Conservation (phyloP, 2,113 vertebrate genomes). For the Lynx canadensis region DNA sequence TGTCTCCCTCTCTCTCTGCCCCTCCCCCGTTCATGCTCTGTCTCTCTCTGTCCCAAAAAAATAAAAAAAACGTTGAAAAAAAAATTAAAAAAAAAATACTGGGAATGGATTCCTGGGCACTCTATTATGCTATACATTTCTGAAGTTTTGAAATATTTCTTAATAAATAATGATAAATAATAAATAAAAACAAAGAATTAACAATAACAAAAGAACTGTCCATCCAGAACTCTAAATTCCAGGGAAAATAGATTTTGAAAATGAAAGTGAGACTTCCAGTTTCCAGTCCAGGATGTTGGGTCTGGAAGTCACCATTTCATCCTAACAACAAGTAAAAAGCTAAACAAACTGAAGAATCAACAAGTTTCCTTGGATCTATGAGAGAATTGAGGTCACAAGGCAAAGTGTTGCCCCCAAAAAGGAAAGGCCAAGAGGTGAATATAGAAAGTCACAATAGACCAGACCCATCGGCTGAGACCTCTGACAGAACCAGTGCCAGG, state of each 20-base stretch:
- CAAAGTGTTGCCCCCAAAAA: background rate
- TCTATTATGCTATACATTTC: background rate
- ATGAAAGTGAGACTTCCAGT: background rate
- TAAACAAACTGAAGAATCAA: background rate
- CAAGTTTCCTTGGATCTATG: background rate
- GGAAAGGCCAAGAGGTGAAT: background rate
- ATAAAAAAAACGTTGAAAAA: too few relatives aligned
- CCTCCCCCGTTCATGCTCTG: too few relatives aligned
- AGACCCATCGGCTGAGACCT: background rate
- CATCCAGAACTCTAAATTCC: background rate
- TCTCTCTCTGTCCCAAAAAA: too few relatives aligned
- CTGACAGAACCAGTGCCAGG: background rate
- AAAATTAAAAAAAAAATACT: too few relatives aligned
- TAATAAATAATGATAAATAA: background rate
- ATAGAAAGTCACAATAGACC: background rate
- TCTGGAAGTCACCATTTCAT: background rate
- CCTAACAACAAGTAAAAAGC: background rate
- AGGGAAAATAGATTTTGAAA: background rate
- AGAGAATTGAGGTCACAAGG: background rate
- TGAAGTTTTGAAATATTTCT: conserved; percentile 31
- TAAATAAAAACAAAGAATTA: background rate
- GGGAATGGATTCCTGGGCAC: background rate
- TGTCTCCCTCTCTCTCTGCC: too few relatives aligned
- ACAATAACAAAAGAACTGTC: background rate
- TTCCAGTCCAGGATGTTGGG: background rate